Evolutionary conservation across 2,888 invertebrate genomes (phyloP), one percentile per base, ranked within the genome.

Genomic region (Agonum fuliginosum): DNA sequence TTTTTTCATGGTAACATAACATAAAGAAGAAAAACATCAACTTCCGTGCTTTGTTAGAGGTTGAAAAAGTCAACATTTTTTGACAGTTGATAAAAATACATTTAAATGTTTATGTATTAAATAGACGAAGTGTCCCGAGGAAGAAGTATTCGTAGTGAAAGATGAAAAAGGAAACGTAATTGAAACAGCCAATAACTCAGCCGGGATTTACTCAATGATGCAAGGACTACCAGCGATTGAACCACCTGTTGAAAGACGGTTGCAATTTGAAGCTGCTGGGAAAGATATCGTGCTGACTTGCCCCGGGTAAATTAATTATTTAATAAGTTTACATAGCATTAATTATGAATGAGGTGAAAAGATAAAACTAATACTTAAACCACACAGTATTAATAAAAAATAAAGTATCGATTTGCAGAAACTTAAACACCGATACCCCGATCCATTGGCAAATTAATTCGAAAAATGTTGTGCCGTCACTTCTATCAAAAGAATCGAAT

Each of bases 151-250:
- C 82, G 88, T 89, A 82, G 86, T 90, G 17, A 84, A 87, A 79
- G 88, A 92, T 83, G 84, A 87, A 82, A 82, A 85, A 58, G 90
- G 91, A 0, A 86, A 87, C 2, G 81, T 91, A 51, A 81, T 91
- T 34, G 91, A 92, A 86, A 85, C 83, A 78, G 91, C 89, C 0
- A 91, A 91, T 82, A 92, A 91, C 83, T 89, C 89, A 19, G 91
- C 88, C 1, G 91, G 91, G n/a, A 86, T 91, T 74, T 91, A 88
- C 83, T 89, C 90, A 0, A 85, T 88, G 81, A 43, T 86, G 12
- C 90, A 90, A 85, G 87, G 86, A 8, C 80, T 89, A 27, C 90
- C 90, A 2, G 83, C 87, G 27, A 78, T 84, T 34, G 84, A 86
- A 74, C 89, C 89, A 20, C 80, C 86, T 30, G 85, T 89, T 20